Conservation (phyloP, 1,140 invertebrate species). For the Lordiphosa mommai region DNA sequence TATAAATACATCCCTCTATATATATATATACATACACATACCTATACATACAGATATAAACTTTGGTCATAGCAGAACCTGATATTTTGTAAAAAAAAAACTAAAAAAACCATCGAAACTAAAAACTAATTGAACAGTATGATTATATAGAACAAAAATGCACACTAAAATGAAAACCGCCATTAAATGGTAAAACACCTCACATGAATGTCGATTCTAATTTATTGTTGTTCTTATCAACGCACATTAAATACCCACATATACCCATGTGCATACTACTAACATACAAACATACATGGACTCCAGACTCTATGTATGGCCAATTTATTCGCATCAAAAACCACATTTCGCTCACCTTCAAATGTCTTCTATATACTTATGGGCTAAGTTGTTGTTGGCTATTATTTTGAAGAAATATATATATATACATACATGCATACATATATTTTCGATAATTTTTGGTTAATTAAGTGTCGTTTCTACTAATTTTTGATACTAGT, state of each 20-base stretch:
- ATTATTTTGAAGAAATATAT: conserved; percentile 49
- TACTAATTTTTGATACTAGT: conserved; percentile 78
- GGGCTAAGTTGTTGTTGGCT: conserved; percentile 65
- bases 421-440: conserved; percentile 33
- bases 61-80: conserved; percentile 69
- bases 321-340: conserved; percentile 21
- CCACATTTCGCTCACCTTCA: conserved; percentile 45
- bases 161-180: conserved; percentile 42
- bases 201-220: conserved; percentile 71
- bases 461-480: conserved; percentile 70
- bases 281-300: background rate
- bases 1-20: conserved; percentile 12
- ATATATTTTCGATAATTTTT: conserved; percentile 68
- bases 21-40: conserved; percentile 9
- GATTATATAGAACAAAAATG: conserved; percentile 30
- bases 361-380: conserved; percentile 57
- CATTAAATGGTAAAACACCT: conserved; percentile 66
- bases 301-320: conserved; percentile 3
- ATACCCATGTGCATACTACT: conserved; percentile 14
- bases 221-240: conserved; percentile 72
- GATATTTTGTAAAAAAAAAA: conserved; percentile 65
- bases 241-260: conserved; percentile 31
- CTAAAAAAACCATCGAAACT: conserved; percentile 55
- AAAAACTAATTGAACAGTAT: conserved; percentile 66
- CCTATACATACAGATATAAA: conserved; percentile 22